A percentile compares a stretch with the other conserved stretches of the same genome.
Conservation (phyloP, 2,888 invertebrate genomes). For the Anthrax anthrax region DNA sequence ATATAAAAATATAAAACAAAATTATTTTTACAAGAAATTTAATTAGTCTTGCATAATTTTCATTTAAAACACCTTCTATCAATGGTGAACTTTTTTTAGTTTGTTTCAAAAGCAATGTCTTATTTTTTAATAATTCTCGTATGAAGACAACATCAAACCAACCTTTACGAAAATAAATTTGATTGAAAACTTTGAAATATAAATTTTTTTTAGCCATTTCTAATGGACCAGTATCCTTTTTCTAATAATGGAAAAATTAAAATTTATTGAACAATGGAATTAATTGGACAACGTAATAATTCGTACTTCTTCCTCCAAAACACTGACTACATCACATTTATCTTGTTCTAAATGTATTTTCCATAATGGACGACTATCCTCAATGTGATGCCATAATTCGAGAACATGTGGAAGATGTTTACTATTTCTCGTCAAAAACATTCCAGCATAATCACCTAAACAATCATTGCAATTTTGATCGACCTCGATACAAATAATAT, state of each 20-base stretch:
- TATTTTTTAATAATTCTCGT: slow-evolving; percentile 19
- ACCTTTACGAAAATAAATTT: slow-evolving; percentile 23
- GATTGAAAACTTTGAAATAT: slow-evolving; percentile 23
- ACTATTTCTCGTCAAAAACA: slow-evolving; percentile 5
- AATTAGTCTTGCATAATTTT: slow-evolving; percentile 19
- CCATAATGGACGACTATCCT: slow-evolving; percentile 7
- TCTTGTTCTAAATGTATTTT: slow-evolving; percentile 5
- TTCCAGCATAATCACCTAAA: slow-evolving; percentile 6
- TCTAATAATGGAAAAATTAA: not conserved
- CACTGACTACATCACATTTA: slow-evolving; percentile 11
- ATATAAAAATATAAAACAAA: not conserved
- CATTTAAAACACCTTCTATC: slow-evolving; percentile 15
- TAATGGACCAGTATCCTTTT: slow-evolving; percentile 14
- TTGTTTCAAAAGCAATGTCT: slow-evolving; percentile 19
- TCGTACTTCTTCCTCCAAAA: slow-evolving; percentile 6
- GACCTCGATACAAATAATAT: too few relatives aligned
- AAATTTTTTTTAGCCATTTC: slow-evolving; percentile 22
- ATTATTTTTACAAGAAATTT: slow-evolving; percentile 23
- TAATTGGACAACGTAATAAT: not conserved
- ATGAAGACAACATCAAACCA: slow-evolving; percentile 26
- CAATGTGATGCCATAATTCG: slow-evolving; percentile 1
- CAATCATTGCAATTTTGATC: slow-evolving; percentile 7
- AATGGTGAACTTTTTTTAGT: slow-evolving; percentile 18
- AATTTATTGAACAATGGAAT: too few relatives aligned
- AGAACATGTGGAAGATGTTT: slow-evolving; percentile 5